Evolutionary conservation across 2,113 vertebrate genomes (phyloP), one percentile per base, ranked within the genome.

Genomic region (Gorilla gorilla): DNA sequence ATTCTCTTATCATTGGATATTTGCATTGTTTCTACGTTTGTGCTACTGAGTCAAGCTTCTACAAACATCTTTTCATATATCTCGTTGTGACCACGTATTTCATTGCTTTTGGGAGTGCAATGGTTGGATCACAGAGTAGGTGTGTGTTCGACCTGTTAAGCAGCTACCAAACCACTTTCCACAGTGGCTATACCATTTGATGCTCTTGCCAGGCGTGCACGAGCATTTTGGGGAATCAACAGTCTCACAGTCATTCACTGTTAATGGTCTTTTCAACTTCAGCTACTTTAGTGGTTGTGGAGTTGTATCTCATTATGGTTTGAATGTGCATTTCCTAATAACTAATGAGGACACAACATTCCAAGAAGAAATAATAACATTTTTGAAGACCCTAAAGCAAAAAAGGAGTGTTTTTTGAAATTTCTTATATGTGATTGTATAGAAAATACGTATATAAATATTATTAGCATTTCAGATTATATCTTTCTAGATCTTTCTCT

Each of bases 221-320:
- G 27, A 11, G 35, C n/a, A 14, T 40, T 8, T 32, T 5, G 5
- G 1, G 27, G 32, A 14, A 7, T 35, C 20, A 7, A 9, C 5
- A 48, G 7, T 2, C 48, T 61, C 48, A 25, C 0, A 0, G 50
- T 14, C 3, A 4, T 0, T 25, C 17, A 0, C 1, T 27, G 27
- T 8, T 22, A 14, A 40, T 2, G 0, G 9, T 32, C 5, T 13
- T 55, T 73, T 73, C 8, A 13, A 64, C 27, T 22, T 84, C 40
- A 75, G 75, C 25, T 82, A 3, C n/a, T 11, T 25, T 25, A 8
- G 14, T 48, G 30, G 3, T 6, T 17, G 17, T n/a, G 11, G 66
- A 12, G 20, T 76, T 32, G 9, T 17, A 11, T 55, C 64, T 32
- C 61, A 25, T 2, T 10, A 18, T 23, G 38, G 23, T 57, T 78